Evolutionary conservation across 2,888 invertebrate species (phyloP).

Genomic region (Diplazon laetatorius): DNA sequence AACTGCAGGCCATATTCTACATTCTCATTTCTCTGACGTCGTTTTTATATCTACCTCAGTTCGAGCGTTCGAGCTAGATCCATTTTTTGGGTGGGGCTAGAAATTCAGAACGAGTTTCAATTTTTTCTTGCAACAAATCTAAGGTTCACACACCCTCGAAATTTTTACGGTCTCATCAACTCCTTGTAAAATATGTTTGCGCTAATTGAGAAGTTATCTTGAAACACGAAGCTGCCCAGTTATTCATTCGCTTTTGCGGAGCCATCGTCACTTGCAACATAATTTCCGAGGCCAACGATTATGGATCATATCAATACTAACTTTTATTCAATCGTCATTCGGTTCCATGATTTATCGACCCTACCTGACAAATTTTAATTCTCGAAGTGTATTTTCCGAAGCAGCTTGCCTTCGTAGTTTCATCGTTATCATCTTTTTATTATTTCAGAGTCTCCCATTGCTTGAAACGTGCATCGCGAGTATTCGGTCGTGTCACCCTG

Average conservation of each 20-base stretch:
- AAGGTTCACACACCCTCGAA: no score
- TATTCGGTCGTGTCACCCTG: constrained; percentile 11
- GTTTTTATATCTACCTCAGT: constrained; percentile 44
- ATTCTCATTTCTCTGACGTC: constrained; percentile 34
- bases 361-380: constrained; percentile 5
- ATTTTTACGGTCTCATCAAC: no score
- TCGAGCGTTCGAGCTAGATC: constrained; percentile 23
- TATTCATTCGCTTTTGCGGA: no score
- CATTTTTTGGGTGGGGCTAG: no score
- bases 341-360: neutral
- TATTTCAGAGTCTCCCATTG: constrained; percentile 1
- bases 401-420: neutral
- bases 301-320: neutral
- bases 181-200: no score
- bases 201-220: no score
- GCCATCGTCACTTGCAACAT: no score
- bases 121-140: no score
- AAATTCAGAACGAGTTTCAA: no score
- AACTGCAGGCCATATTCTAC: constrained; percentile 4
- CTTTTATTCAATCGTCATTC: neutral
- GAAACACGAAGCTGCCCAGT: no score
- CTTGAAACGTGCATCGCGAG: constrained; percentile 1
- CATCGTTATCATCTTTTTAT: neutral
- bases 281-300: neutral
- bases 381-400: constrained; percentile 2